Evolutionary conservation across 2,797 vertebrate genomes (phyloP).

Genomic region (Pantherophis vulpinus): DNA sequence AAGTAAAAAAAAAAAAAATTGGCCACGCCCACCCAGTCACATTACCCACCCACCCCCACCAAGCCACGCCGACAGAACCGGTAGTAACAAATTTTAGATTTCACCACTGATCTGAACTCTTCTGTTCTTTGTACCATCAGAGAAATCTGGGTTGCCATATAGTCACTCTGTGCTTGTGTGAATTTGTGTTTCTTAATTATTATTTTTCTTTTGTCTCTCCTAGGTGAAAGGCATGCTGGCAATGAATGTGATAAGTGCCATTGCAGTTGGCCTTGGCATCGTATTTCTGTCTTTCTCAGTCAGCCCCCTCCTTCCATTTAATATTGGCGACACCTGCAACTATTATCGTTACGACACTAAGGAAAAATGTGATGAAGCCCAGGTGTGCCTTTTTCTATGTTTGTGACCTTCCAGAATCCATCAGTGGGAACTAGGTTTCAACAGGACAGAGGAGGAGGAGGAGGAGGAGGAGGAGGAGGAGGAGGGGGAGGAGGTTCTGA

Average conservation of each 20-base stretch:
- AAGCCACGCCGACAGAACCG: too few relatives aligned
- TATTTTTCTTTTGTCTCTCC: neutral
- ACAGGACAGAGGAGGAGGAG: neutral
- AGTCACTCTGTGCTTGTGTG: neutral
- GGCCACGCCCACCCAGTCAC: too few relatives aligned
- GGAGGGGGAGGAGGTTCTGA: too few relatives aligned
- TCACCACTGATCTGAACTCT: neutral
- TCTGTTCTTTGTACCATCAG: neutral
- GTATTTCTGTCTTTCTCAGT: accelerated
- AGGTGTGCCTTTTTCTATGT: neutral
- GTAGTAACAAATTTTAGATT: too few relatives aligned
- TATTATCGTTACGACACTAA: accelerated
- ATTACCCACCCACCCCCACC: too few relatives aligned
- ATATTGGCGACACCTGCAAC: accelerated
- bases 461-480: neutral
- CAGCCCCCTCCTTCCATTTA: accelerated
- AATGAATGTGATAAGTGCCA: neutral
- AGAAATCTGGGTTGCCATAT: neutral
- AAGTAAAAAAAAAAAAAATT: too few relatives aligned
- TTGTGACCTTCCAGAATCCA: neutral
- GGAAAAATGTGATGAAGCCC: neutral
- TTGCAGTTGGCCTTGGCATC: neutral
- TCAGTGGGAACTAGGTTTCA: neutral
- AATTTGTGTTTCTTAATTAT: neutral
- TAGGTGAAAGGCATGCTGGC: constrained; percentile 22